phyloP scores from a whole-genome alignment of 2,113 vertebrate species.

The Tretioscincus oriximinensis region DNA sequence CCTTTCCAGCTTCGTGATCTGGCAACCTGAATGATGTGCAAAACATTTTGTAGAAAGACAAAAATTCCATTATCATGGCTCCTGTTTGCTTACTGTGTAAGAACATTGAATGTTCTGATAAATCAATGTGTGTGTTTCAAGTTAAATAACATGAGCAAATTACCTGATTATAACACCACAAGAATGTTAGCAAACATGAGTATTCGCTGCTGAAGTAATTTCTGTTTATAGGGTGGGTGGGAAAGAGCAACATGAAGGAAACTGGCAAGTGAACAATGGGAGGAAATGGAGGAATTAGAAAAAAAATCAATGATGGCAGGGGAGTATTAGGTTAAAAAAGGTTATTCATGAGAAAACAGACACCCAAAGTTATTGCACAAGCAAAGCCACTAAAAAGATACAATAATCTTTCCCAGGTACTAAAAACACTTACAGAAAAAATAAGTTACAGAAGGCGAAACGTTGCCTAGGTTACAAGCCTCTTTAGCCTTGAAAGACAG shows the following conservation, averaged over 20 bases:
- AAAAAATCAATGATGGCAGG: slow-evolving; percentile 50
- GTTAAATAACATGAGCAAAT: neutral
- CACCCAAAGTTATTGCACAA: neutral
- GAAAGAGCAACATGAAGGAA: slow-evolving; percentile 76
- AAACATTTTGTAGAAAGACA: neutral
- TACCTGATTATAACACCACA: neutral
- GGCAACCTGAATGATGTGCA: neutral
- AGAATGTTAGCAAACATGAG: too few species aligned
- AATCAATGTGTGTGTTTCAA: neutral
- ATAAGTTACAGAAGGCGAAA: neutral
- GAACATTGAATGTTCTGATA: neutral
- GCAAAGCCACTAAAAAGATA: neutral
- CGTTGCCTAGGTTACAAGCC: neutral
- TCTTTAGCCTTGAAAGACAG: too few species aligned
- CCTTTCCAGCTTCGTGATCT: too few species aligned
- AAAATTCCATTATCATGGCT: neutral
- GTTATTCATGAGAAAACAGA: slow-evolving; percentile 54
- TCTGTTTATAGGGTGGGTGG: slow-evolving; percentile 13
- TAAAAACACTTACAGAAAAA: neutral
- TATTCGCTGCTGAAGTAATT: slow-evolving; percentile 11
- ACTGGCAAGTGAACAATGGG: slow-evolving; percentile 75
- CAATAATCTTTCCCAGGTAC: neutral
- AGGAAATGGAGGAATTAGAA: slow-evolving; percentile 78
- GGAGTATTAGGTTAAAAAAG: slow-evolving; percentile 40
- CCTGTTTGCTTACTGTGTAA: too few species aligned